Base-by-base conservation (phyloP, 2,797 vertebrate species). In the Notolabrus celidotus region DNA sequence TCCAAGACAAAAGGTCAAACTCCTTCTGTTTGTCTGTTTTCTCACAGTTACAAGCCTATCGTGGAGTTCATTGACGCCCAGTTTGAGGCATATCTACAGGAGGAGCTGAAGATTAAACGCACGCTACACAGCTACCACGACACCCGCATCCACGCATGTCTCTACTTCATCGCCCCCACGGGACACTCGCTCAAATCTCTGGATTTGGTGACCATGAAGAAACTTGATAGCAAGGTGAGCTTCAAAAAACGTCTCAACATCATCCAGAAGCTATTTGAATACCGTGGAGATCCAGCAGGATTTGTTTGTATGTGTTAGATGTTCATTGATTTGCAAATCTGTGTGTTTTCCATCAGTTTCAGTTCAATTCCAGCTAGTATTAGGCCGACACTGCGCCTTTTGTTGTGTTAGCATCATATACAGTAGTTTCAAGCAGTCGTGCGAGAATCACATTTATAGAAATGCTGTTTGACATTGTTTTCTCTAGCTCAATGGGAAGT, bases 121-220 rank as follows among this genome's bases (percentile, higher is more conserved):
- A 97, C 97, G 16, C 94, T 99, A 75, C 97, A 99, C 91, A 96
- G 88, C 84, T 99, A 99, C 88, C 97, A 99, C 0, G 98, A 99
- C 90, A 96, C 97, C 0, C 96, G 98, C 69, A 96, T 99, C 90
- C 98, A 99, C 0, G 95, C 95, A 5, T 99, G 98, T 85, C 90
- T 99, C 79, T 99, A 99, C 84, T 99, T 99, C 92, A 99, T 99
- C 2, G 95, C 98, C 58, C 98, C 98, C 0, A 99, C 98, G 0
- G 98, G 98, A 68, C 98, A 99, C 84, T 99, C 97, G 0, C 94
- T 99, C 58, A 99, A 99, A 82, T 99, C 97, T 64, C 88, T 99
- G 75, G 98, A 99, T 87, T 86, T 99, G 88, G 97, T 99, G 47
- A 99, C 98, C 0, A 99, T 99, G 98, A 99, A 99, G 90, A 99